phyloP scores from a whole-genome alignment of 2,888 invertebrate genomes.

The Drosophila meridiana region DNA sequence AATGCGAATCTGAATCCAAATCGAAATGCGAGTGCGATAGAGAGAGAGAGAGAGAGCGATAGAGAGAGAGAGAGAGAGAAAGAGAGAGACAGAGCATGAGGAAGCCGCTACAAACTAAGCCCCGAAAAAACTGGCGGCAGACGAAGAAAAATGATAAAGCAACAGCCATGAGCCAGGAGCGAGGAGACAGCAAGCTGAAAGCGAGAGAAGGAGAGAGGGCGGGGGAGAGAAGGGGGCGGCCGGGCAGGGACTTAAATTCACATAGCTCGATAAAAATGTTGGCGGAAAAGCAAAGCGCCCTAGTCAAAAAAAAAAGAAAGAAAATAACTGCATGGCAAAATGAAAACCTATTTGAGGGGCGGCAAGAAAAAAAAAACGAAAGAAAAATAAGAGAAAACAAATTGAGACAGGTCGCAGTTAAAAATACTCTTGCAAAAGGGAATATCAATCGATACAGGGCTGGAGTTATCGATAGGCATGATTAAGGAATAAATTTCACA shows the following conservation, averaged over 20 bases:
- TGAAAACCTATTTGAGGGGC: slow-evolving; percentile 33
- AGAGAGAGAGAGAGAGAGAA: slow-evolving; percentile 2
- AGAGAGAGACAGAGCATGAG: slow-evolving; percentile 26
- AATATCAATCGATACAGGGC: not conserved
- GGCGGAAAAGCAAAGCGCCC: slow-evolving; percentile 48
- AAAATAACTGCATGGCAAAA: slow-evolving; percentile 27
- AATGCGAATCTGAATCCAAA: slow-evolving; percentile 50
- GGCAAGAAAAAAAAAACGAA: not conserved
- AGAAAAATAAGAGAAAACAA: not conserved
- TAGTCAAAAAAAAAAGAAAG: slow-evolving; percentile 18
- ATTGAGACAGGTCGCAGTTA: not conserved
- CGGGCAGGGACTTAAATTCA: slow-evolving; percentile 35
- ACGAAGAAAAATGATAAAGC: slow-evolving; percentile 78
- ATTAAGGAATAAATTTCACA: too few species aligned
- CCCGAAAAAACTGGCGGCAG: slow-evolving; percentile 52
- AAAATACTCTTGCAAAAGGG: not conserved
- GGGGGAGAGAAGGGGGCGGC: not conserved
- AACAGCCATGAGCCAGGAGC: slow-evolving; percentile 56
- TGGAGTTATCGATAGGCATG: not conserved
- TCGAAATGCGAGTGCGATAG: slow-evolving; percentile 38
- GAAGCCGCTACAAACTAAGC: slow-evolving; percentile 65
- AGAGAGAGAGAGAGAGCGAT: slow-evolving; percentile 6
- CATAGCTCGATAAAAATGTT: slow-evolving; percentile 69
- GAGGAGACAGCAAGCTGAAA: too few species aligned
- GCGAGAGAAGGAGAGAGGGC: too few species aligned